Conservation (phyloP, 2,113 vertebrate genomes). For the Copsychus sechellarum region DNA sequence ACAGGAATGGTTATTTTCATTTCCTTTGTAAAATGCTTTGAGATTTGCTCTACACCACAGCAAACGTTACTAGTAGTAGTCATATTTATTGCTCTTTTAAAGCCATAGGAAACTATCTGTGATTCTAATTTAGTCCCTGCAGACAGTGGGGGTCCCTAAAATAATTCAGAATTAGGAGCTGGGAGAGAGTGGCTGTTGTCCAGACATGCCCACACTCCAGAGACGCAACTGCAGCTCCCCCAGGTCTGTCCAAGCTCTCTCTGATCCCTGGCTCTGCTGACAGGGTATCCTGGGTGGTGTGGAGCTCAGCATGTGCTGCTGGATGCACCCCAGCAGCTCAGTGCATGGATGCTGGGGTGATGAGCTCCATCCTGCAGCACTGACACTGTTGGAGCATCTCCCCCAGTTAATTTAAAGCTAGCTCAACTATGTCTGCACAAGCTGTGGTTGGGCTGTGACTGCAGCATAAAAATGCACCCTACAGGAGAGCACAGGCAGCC, state of each 20-base stretch:
- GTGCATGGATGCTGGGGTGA: neutral
- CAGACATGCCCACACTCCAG: neutral
- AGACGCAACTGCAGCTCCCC: neutral
- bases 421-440: constrained; percentile 7
- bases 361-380: neutral
- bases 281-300: fast-evolving
- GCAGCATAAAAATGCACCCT: constrained; percentile 17
- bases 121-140: neutral
- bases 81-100: neutral
- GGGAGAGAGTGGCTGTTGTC: neutral
- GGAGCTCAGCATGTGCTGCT: neutral
- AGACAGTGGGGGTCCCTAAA: neutral
- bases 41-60: neutral
- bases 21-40: neutral
- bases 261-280: neutral
- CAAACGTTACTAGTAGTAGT: neutral
- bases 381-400: neutral
- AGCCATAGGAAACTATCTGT: neutral
- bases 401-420: constrained; percentile 19
- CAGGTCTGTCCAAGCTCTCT: neutral
- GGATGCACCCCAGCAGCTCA: neutral
- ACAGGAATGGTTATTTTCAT: neutral
- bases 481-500: constrained; percentile 12
- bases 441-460: neutral
- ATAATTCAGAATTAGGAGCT: neutral